Conservation (phyloP, 1,140 invertebrate species). For the Pogonognathellus flavescens region DNA sequence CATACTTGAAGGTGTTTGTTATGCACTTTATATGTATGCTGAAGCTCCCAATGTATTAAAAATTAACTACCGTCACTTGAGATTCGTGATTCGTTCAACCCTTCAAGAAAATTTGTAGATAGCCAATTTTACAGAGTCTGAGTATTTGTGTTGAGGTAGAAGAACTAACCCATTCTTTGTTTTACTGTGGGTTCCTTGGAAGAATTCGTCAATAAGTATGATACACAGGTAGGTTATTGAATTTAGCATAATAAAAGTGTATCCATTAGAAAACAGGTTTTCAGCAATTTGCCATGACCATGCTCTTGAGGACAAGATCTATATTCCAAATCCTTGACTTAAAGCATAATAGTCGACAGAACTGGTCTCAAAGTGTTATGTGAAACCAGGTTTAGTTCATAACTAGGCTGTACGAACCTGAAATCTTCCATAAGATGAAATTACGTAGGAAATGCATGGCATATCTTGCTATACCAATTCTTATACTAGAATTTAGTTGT, state of each 20-base stretch:
- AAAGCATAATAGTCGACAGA: constrained; percentile 23
- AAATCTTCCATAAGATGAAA: constrained; percentile 13
- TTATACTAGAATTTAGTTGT: constrained; percentile 23
- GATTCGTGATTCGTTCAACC: no score
- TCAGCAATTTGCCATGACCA: constrained; percentile 16
- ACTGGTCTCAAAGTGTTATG: constrained; percentile 32
- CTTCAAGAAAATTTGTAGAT: background rate
- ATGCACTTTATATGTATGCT: no score
- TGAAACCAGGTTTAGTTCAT: constrained; percentile 14
- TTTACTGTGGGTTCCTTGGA: constrained; percentile 2
- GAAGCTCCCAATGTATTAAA: no score
- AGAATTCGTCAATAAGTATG: constrained; percentile 29
- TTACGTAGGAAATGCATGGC: constrained; percentile 16
- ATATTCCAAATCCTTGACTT: constrained; percentile 42
- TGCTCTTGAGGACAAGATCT: constrained; percentile 15
- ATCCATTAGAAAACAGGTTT: constrained; percentile 29
- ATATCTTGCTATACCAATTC: background rate
- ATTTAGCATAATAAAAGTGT: constrained; percentile 46
- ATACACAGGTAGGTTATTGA: constrained; percentile 22
- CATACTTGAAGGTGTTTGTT: no score
- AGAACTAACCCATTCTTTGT: background rate
- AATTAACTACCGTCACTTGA: no score
- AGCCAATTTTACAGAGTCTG: background rate
- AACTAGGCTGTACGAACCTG: constrained; percentile 22
- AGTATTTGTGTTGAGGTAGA: background rate